Conservation (phyloP, 2,797 vertebrate species). For the Chloroceryle inda region DNA sequence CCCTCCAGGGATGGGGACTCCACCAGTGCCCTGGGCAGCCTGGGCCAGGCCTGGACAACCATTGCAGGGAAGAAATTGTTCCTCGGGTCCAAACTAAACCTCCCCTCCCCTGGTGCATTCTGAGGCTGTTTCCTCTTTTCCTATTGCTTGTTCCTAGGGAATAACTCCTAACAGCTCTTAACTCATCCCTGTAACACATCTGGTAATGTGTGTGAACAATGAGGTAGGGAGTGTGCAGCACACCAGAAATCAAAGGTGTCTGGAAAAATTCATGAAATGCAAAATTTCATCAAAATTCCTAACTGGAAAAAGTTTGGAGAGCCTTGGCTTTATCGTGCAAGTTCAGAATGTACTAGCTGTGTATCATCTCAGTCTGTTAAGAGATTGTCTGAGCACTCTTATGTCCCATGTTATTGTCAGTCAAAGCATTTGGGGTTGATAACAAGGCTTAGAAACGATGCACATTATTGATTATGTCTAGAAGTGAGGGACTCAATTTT, state of each 20-base stretch:
- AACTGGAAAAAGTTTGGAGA: not conserved
- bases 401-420: not conserved
- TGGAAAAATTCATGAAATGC: conserved; percentile 2
- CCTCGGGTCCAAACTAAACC: not conserved
- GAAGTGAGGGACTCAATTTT: not conserved
- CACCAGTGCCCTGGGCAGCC: not conserved
- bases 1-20: not conserved
- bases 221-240: not conserved
- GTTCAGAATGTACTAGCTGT: not conserved
- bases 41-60: not conserved
- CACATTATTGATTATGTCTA: not conserved
- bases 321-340: not conserved
- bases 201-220: not conserved
- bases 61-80: not conserved
- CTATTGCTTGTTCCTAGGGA: no score
- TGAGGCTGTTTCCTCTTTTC: not conserved
- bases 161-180: no score
- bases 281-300: not conserved
- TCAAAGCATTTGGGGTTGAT: not conserved
- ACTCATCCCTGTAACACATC: not conserved
- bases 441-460: not conserved
- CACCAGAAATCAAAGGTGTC: not conserved
- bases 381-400: not conserved
- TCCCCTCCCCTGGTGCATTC: not conserved
- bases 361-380: not conserved